phyloP scores from a whole-genome alignment of 2,888 invertebrate species.

The Agrochola litura region DNA sequence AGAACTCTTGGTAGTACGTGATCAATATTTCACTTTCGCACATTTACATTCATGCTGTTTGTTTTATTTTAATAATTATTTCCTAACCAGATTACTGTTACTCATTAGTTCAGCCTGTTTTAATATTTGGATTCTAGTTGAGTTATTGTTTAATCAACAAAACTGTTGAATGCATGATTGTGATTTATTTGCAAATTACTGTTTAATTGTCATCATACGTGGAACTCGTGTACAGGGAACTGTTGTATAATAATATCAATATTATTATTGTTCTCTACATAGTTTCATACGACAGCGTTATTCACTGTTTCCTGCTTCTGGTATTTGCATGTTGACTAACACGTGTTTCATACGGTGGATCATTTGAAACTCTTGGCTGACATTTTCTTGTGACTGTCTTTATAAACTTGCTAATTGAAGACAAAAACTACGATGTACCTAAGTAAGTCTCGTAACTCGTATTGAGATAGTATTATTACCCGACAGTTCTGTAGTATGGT shows the following conservation, averaged over 20 bases:
- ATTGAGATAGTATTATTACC: slow-evolving; percentile 12
- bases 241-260: slow-evolving; percentile 48
- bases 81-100: slow-evolving; percentile 28
- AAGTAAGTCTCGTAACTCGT: slow-evolving; percentile 11
- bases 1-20: slow-evolving; percentile 45
- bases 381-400: slow-evolving; percentile 13
- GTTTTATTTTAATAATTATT: slow-evolving; percentile 20
- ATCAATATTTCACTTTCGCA: slow-evolving; percentile 43
- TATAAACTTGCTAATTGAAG: slow-evolving; percentile 12
- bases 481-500: slow-evolving; percentile 4
- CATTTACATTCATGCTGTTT: slow-evolving; percentile 34
- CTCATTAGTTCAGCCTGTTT: slow-evolving; percentile 30
- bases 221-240: slow-evolving; percentile 18
- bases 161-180: slow-evolving; percentile 40
- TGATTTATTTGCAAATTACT: slow-evolving; percentile 26
- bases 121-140: slow-evolving; percentile 15
- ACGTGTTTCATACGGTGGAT: slow-evolving; percentile 29
- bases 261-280: slow-evolving; percentile 53
- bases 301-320: slow-evolving; percentile 63
- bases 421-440: neutral
- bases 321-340: slow-evolving; percentile 57
- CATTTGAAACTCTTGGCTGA: slow-evolving; percentile 8
- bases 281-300: slow-evolving; percentile 52
- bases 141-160: slow-evolving; percentile 27
- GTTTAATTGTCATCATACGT: slow-evolving; percentile 19